Evolutionary conservation across 1,140 invertebrate genomes (phyloP).

Genomic region (Paraescarpia echinospica): DNA sequence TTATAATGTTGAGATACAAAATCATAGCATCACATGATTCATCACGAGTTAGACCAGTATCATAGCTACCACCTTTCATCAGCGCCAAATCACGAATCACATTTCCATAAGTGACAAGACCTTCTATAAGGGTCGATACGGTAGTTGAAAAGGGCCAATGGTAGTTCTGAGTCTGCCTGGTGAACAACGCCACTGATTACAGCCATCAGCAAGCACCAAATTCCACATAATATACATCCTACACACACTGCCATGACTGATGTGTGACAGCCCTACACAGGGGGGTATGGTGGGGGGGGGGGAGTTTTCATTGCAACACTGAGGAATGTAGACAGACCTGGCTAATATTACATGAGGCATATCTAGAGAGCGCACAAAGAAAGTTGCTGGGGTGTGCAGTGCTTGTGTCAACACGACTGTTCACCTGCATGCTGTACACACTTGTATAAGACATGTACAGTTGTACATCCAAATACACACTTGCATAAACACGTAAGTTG

Average conservation of each 20-base stretch:
- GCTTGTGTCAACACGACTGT: not conserved
- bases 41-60: no score
- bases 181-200: not conserved
- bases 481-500: no score
- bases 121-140: not conserved
- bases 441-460: not conserved
- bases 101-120: no score
- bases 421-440: not conserved
- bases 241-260: not conserved
- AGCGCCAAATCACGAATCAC: no score
- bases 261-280: not conserved
- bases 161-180: not conserved
- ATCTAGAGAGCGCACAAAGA: not conserved
- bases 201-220: not conserved
- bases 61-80: no score
- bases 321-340: not conserved
- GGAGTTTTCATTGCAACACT: not conserved
- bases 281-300: not conserved
- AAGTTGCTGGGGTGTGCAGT: not conserved
- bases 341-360: not conserved
- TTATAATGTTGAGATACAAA: no score
- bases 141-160: not conserved
- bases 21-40: no score
- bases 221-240: not conserved
- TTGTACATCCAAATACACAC: not conserved